A percentile compares a stretch with the other conserved stretches of the same genome.
These are phyloP conservation scores for Eumerus sabulonum DNA, from an alignment of 2,888 invertebrate species.

Conservation along the genomic window DNA sequence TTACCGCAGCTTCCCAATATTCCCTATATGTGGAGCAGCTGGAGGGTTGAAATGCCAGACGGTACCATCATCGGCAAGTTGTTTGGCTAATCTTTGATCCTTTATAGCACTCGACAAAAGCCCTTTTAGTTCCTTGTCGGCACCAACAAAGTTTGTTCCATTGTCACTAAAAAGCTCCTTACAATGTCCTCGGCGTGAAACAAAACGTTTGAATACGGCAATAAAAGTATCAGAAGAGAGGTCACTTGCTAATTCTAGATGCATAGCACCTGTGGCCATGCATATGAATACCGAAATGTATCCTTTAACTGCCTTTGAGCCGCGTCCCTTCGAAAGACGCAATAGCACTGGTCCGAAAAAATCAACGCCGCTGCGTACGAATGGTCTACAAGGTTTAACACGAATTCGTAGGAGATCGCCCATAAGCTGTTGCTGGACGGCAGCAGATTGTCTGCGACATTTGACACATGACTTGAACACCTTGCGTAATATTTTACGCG, in stretches of 20 bases:
- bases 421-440: conserved; percentile 4
- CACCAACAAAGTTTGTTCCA: no score
- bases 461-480: not conserved
- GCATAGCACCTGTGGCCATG: conserved; percentile 40
- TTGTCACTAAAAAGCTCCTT: conserved; percentile 1
- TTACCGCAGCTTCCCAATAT: conserved; percentile 13
- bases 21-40: not conserved
- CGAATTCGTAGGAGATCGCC: conserved; percentile 1
- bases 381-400: conserved; percentile 7
- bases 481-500: conserved; percentile 2
- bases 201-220: conserved; percentile 1
- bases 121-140: no score
- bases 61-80: conserved; percentile 1
- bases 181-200: not conserved
- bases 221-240: conserved; percentile 21
- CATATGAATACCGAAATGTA: conserved; percentile 16
- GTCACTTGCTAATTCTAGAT: conserved; percentile 23
- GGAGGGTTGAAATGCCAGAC: conserved; percentile 24
- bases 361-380: conserved; percentile 12
- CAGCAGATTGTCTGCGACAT: conserved; percentile 2
- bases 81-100: not conserved
- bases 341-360: conserved; percentile 10
- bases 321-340: conserved; percentile 8
- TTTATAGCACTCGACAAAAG: not conserved
- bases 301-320: conserved; percentile 2